These are phyloP conservation scores for Cetoscarus ocellatus DNA, from an alignment of 2,797 vertebrate species.

Conservation along the genomic window DNA sequence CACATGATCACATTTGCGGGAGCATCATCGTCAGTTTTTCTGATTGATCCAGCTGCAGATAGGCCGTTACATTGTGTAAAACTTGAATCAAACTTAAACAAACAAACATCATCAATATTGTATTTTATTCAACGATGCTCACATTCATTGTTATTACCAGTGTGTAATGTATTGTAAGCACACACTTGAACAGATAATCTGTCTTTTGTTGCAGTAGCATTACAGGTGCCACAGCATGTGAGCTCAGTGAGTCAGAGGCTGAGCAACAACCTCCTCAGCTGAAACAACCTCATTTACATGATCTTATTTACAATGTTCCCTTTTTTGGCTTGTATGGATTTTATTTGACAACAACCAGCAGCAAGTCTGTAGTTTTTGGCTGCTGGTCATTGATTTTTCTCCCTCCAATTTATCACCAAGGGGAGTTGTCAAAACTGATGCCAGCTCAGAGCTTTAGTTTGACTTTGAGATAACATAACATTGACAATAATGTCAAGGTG, in stretches of 20 bases:
- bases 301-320: constrained; percentile 8
- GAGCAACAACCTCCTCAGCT: neutral
- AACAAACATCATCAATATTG: neutral
- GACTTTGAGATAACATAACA: neutral
- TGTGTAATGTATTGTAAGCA: neutral
- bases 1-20: neutral
- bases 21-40: neutral
- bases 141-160: neutral
- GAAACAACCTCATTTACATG: constrained; percentile 2
- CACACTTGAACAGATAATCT: neutral
- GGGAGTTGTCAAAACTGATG: neutral
- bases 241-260: constrained; percentile 12
- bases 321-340: constrained; percentile 5
- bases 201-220: neutral
- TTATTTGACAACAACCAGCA: constrained; percentile 12
- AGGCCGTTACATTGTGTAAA: neutral
- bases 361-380: constrained; percentile 10
- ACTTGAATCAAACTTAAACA: neutral
- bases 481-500: neutral
- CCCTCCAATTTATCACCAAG: constrained; percentile 6
- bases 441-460: constrained; percentile 7
- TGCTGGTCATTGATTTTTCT: constrained; percentile 26
- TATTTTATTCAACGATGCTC: neutral
- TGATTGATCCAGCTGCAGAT: neutral
- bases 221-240: neutral